Evolutionary conservation across 2,113 vertebrate species (phyloP), one percentile per base, ranked within the genome.

Genomic region (Trematomus loennbergii): DNA sequence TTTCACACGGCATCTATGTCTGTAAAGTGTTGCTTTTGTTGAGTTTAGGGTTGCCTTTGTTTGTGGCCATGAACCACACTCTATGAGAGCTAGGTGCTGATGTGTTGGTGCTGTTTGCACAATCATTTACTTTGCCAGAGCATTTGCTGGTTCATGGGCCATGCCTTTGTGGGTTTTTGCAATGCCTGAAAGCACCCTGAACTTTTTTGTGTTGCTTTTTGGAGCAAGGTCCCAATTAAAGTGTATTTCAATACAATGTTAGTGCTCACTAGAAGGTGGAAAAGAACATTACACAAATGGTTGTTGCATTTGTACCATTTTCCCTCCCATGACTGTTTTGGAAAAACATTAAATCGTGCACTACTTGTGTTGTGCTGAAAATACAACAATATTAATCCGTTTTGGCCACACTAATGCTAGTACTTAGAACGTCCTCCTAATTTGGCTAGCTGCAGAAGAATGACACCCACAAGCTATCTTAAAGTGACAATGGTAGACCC

Each of bases 51-150:
- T 33, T 29, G 15, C 70, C 58, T 87, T 71, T 63, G 75, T 73
- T 64, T 7, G 0, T 0, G 2, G 17, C 73, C n/a, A 9, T 33
- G 33, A 55, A 29, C 20, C 52, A 17, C 68, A 29, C 22, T 54
- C 49, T 9, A 18, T 29, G 45, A 57, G 59, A 48, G 15, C 59
- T 36, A 64, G 20, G 9, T 79, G 66, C 53, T 58, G 20, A 64
- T 54, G 16, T 53, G 71, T 45, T 25, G 67, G 55, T 18, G 76
- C 77, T 83, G 82, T 91, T 83, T 81, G 74, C 80, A 59, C 78
- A 79, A 66, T 12, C 66, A 75, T 77, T 77, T 61, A 29, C 81
- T 89, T 89, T 87, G 49, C 72, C 87, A 83, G 73, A 50, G 52
- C 82, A 75, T 89, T 85, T 83, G 72, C 60, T 76, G 71, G 63